Base-by-base conservation (phyloP, 1,140 invertebrate species). In the Cyphomyrmex costatus region DNA sequence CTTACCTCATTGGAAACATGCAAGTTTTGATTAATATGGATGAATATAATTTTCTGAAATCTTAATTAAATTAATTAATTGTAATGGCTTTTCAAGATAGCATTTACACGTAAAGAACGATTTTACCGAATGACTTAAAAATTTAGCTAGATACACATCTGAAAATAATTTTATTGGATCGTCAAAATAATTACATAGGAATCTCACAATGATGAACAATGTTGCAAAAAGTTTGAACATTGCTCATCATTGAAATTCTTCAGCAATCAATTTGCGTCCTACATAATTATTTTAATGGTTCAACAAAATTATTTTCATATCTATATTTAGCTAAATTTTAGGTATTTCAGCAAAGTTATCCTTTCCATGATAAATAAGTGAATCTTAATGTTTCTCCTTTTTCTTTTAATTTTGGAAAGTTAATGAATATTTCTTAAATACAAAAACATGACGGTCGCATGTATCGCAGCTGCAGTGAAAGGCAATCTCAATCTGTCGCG, bases 401-500 rank as follows among this genome's bases (percentile, higher is more conserved):
- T 56, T 24, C 14, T 73, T 21, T 21, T 5, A 56, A 21, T 36
- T 56, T 10, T 14, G 12, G 21, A 74, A 74, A 74, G 4, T 53
- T 53, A 8, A 30, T 8, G 19, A 56, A 14, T 16, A 74, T 58
- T 74, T 56, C 16, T 51, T 0, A 12, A 30, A 21, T n/a, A n/a
- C 5, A 74, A 74, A 74, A 58, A 36, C 7, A 19, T 16, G n/a
- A n/a, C 2, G 36, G 30, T 16, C 14, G 30, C 73, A 16, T 8
- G 53, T 36, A n/a, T 56, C 51, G 36, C 36, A 36, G 30, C 2
- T 36, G 10, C 10, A 42, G 60, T 49, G 58, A 42, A 36, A 60
- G 63, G 42, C 74, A 36, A 51, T 51, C 49, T 65, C 78, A 58
- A 83, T 63, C 46, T 42, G 61, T 71, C 61, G 68, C 77, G 36